These are phyloP conservation scores for Temnothorax longispinosus DNA, from an alignment of 1,140 invertebrate species.

Conservation along the genomic window DNA sequence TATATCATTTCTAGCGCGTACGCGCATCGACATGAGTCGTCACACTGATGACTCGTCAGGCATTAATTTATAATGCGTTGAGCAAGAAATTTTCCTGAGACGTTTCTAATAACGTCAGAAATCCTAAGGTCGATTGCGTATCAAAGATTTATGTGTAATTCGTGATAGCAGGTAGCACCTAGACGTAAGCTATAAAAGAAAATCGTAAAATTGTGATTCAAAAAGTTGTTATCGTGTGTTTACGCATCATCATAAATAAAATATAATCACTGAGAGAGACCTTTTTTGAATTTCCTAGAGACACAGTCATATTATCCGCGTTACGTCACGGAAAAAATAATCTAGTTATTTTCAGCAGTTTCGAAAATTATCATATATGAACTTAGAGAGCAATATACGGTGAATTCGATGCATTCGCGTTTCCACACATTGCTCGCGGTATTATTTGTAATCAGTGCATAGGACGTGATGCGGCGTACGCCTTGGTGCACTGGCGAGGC, in stretches of 20 bases:
- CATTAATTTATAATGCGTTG: conserved; percentile 23
- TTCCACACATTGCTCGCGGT: conserved; percentile 38
- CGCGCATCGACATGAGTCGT: conserved; percentile 21
- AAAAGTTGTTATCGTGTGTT: conserved; percentile 2
- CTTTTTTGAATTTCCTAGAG: not conserved
- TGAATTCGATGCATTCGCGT: conserved; percentile 9
- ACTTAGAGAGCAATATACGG: not conserved
- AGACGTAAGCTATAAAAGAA: not conserved
- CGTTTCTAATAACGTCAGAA: conserved; percentile 11
- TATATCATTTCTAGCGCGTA: conserved; percentile 49
- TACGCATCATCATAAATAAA: not conserved
- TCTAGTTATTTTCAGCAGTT: not conserved
- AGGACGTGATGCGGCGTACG: too few species aligned
- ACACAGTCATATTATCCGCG: not conserved
- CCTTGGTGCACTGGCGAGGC: not conserved
- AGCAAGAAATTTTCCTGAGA: not conserved
- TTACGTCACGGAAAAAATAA: not conserved
- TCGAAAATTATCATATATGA: conserved; percentile 8
- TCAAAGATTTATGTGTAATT: conserved; percentile 34
- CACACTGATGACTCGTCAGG: not conserved
- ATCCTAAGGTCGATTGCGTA: not conserved
- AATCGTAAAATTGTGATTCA: conserved; percentile 10
- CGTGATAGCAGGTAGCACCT: not conserved
- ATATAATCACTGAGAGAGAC: not conserved
- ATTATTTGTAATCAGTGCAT: conserved; percentile 54